These are phyloP conservation scores for Rhinophrynus dorsalis DNA, from an alignment of 2,797 vertebrate genomes.

Conservation along the genomic window DNA sequence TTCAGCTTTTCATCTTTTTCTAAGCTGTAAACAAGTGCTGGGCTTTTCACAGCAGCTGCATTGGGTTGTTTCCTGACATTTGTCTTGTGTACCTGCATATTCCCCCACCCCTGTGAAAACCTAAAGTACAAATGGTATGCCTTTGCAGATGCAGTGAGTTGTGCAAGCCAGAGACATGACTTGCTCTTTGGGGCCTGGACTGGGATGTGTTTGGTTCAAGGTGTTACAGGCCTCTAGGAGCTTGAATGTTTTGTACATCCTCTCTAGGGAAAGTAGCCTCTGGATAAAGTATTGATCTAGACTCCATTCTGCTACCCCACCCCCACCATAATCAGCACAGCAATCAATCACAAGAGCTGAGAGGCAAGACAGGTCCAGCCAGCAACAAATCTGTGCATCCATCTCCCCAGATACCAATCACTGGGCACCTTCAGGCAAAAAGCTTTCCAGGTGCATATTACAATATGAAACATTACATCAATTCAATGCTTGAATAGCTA, in stretches of 20 bases:
- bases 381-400: not conserved
- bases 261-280: not conserved
- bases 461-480: not conserved
- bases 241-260: not conserved
- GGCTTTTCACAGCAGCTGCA: not conserved
- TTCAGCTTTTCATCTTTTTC: constrained; percentile 44
- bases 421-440: constrained; percentile 7
- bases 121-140: not conserved
- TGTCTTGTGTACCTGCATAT: not conserved
- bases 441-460: not conserved
- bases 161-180: not conserved
- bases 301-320: not conserved
- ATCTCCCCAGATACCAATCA: not conserved
- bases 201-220: not conserved
- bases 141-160: not conserved
- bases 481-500: no score
- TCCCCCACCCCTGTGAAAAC: no score
- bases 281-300: constrained; percentile 28
- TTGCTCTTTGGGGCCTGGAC: not conserved
- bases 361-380: not conserved
- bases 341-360: constrained; percentile 23
- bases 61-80: not conserved
- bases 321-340: constrained; percentile 12
- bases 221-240: not conserved
- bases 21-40: constrained; percentile 10